Evolutionary conservation across 2,797 vertebrate species (phyloP).

Genomic region (Sebastes hubbsi): DNA sequence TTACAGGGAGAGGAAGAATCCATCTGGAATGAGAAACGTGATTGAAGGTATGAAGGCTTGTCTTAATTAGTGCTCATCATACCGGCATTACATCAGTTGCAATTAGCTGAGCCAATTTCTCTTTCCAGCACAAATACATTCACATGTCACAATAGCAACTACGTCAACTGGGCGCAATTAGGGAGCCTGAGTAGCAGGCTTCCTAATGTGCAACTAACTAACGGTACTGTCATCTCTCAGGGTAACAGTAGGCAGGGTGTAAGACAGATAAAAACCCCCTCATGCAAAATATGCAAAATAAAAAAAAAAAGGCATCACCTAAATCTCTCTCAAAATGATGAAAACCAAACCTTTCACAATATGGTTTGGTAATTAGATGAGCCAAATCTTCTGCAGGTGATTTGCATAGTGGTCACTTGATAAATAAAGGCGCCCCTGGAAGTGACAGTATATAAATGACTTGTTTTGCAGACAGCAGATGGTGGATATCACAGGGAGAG

Average conservation of each 20-base stretch:
- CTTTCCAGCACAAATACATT: slow-evolving; percentile 48
- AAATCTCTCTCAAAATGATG: slow-evolving; percentile 61
- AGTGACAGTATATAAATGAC: slow-evolving; percentile 90
- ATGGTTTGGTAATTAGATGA: slow-evolving; percentile 83
- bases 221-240: slow-evolving; percentile 63
- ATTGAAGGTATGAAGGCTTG: slow-evolving; percentile 41
- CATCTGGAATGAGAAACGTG: slow-evolving; percentile 24
- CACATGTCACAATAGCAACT: slow-evolving; percentile 56
- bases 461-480: slow-evolving; percentile 96
- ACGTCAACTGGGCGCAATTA: slow-evolving; percentile 66
- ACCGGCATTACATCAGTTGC: slow-evolving; percentile 53
- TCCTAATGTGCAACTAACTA: slow-evolving; percentile 65
- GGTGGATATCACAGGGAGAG: slow-evolving; percentile 89
- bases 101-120: slow-evolving; percentile 62
- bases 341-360: slow-evolving; percentile 76
- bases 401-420: slow-evolving; percentile 89
- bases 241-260: slow-evolving; percentile 45
- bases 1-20: slow-evolving; percentile 11
- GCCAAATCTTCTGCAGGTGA: slow-evolving; percentile 76
- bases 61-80: slow-evolving; percentile 73
- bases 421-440: slow-evolving; percentile 85
- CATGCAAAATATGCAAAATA: slow-evolving; percentile 48
- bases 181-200: slow-evolving; percentile 46
- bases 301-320: slow-evolving; percentile 58
- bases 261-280: slow-evolving; percentile 43